Evolutionary conservation across 37 sponge, comb jelly and placozoan species (phyloP), one percentile per base, ranked within the genome.

Genomic region (Halisarca cf. caerulea): DNA sequence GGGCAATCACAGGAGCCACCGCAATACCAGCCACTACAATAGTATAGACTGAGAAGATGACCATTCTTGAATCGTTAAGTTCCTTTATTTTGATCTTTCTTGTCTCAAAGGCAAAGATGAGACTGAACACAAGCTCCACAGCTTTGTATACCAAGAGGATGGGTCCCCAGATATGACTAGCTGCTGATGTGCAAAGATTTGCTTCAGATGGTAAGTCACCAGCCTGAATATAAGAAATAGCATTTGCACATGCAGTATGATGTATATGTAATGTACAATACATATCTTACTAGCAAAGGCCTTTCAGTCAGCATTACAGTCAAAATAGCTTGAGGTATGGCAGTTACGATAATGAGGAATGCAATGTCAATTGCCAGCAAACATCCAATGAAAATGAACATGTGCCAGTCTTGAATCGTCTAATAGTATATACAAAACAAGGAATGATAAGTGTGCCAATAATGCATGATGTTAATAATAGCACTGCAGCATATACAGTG

Each of bases 61-160:
- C 86, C 45, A 90, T 20, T 43, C 75, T 82, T 55, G 91, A 90
- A 32, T 90, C 91, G 69, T 90, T 90, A 59, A 86, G 79, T 15
- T 86, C 51, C 21, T 74, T 68, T 24, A 86, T 59, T 43, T 86
- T 86, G 20, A 90, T 75, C 33, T 86, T 86, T 14, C 91, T 55
- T 40, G 91, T 90, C 74, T 90, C 91, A 79, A 86, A 90, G 25
- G 91, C 91, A 70, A 90, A 86, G 62, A 86, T 83, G 14, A 86
- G 68, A 58, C 91, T 86, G 23, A 83, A 45, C n/a, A 90, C 40
- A 32, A 90, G 54, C 17, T 82, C 61, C 28, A 83, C 33, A 9
- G 84, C 91, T 80, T 90, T 90, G 79, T 86, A 86, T 36, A 59
- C 87, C 24, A 86, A 38, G 34, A 90, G 80, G 59, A 86, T 78